A percentile compares a stretch with the other conserved stretches of the same genome.
These are phyloP conservation scores for Trichomalopsis sarcophagae DNA, from an alignment of 1,140 invertebrate genomes.

Conservation along the genomic window DNA sequence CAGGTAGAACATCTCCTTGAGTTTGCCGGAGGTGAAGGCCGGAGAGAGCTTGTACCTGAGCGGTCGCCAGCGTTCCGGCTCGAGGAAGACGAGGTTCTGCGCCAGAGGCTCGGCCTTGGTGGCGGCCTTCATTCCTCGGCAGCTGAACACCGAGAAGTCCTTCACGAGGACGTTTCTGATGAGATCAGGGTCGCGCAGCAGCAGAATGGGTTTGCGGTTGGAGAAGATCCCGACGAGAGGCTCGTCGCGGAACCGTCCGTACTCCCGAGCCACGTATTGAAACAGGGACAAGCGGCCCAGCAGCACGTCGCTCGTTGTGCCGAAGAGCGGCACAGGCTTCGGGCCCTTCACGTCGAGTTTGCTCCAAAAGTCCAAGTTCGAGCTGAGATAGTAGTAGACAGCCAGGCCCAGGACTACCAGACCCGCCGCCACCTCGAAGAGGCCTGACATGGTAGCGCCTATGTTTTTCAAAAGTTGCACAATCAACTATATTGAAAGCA, in stretches of 20 bases:
- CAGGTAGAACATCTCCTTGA: slow-evolving; percentile 74
- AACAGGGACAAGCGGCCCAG: slow-evolving; percentile 49
- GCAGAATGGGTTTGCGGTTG: slow-evolving; percentile 70
- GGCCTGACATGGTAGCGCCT: too few species aligned
- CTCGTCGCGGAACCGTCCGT: slow-evolving; percentile 67
- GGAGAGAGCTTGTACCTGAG: slow-evolving; percentile 73
- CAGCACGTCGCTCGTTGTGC: slow-evolving; percentile 61
- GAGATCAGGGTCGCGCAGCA: slow-evolving; percentile 74
- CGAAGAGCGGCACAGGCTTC: slow-evolving; percentile 61
- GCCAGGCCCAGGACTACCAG: slow-evolving; percentile 26
- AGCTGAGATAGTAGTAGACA: slow-evolving; percentile 57
- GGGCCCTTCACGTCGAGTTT: slow-evolving; percentile 60
- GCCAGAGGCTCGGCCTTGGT: slow-evolving; percentile 65
- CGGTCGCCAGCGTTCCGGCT: slow-evolving; percentile 72
- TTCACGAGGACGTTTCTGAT: slow-evolving; percentile 73
- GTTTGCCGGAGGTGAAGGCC: slow-evolving; percentile 73
- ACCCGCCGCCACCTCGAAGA: slow-evolving; percentile 52
- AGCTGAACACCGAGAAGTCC: slow-evolving; percentile 73
- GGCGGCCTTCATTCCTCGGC: slow-evolving; percentile 63
- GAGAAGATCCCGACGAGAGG: slow-evolving; percentile 72
- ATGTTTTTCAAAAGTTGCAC: too few species aligned
- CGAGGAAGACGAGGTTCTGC: slow-evolving; percentile 65
- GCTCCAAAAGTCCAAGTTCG: slow-evolving; percentile 65
- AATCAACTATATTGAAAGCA: too few species aligned
- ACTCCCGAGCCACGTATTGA: slow-evolving; percentile 60